Evolutionary conservation across 2,888 invertebrate species (phyloP), one percentile per base, ranked within the genome.

Genomic region (Achlya flavicornis): DNA sequence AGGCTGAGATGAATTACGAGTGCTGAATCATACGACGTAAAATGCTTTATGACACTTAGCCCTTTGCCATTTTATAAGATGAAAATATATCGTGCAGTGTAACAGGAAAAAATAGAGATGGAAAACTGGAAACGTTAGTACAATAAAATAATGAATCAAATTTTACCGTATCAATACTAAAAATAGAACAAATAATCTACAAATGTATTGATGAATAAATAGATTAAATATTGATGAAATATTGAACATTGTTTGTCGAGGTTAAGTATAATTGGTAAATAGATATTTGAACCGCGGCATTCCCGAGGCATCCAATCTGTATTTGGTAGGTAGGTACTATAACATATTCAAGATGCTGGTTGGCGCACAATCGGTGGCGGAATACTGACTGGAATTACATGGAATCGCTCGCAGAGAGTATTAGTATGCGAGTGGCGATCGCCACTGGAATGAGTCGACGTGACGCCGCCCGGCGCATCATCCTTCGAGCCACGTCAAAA

Each of bases 331-430:
- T 35, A 76, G 77, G 86, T 86, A 41, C 11, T 41, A 41, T 41
- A 88, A 90, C 90, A 89, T 91, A 91, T 91, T 90, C 89, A 89
- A 91, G 88, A 91, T 89, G 85, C 85, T 88, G 85, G 87, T 83
- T 86, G 83, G 82, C 74, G 76, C 76, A 83, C 83, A 86, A 87
- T 86, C 83, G 87, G 81, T 77, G 81, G 80, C 79, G 81, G 84
- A 85, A 86, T 87, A 86, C 82, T 81, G 84, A 76, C 79, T 81
- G 87, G 89, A 87, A 91, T 92, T 90, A 91, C 88, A 90, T 77
- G 86, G 85, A 88, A 88, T 89, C 84, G 87, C 87, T 91, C 85
- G 86, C 84, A 81, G 81, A 80, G 84, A 87, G 83, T 89, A 92
- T 93, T 92, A 92, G 92, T 92, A 93, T 93, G 92, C 93, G 82